phyloP scores from a whole-genome alignment of 2,113 vertebrate species.

The Pachypanchax playfairii region DNA sequence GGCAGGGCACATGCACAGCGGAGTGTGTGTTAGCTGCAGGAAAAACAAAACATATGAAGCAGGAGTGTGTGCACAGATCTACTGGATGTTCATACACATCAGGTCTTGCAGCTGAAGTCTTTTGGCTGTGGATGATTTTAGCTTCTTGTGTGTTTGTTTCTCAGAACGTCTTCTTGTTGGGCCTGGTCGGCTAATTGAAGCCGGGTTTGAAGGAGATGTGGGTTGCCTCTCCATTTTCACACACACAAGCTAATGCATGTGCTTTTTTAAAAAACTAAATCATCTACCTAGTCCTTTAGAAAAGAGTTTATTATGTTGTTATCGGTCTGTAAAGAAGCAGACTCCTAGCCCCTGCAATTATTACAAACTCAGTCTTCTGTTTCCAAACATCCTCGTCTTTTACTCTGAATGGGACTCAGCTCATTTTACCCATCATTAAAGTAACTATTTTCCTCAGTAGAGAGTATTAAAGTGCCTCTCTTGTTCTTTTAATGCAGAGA shows the following conservation, averaged over 20 bases:
- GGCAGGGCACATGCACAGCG: slow-evolving; percentile 7
- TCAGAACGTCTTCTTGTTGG: slow-evolving; percentile 68
- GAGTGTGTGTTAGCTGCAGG: slow-evolving; percentile 26
- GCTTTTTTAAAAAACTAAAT: slow-evolving; percentile 11
- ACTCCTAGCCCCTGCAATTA: background rate
- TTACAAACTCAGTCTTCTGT: slow-evolving; percentile 1
- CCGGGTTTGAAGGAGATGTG: slow-evolving; percentile 34
- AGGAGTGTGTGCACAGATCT: slow-evolving; percentile 17
- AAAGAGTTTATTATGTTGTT: slow-evolving; percentile 6
- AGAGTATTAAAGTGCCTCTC: slow-evolving; percentile 5
- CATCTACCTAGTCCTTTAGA: background rate
- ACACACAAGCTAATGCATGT: slow-evolving; percentile 5
- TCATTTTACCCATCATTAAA: background rate
- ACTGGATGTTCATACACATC: slow-evolving; percentile 25
- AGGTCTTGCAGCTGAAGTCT: slow-evolving; percentile 45
- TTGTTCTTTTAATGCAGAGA: background rate
- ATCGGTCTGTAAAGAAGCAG: slow-evolving; percentile 1
- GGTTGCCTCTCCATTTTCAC: slow-evolving; percentile 10
- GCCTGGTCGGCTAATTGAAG: slow-evolving; percentile 59
- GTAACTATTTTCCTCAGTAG: background rate
- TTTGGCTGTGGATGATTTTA: slow-evolving; percentile 34
- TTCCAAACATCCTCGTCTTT: background rate
- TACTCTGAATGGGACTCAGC: background rate
- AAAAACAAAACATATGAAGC: slow-evolving; percentile 45
- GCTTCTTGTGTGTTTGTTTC: slow-evolving; percentile 26